Percentiles rank a stretch among this genome's conserved stretches.
phyloP scores from a whole-genome alignment of 2,113 vertebrate genomes.

The Hipposideros armiger region DNA sequence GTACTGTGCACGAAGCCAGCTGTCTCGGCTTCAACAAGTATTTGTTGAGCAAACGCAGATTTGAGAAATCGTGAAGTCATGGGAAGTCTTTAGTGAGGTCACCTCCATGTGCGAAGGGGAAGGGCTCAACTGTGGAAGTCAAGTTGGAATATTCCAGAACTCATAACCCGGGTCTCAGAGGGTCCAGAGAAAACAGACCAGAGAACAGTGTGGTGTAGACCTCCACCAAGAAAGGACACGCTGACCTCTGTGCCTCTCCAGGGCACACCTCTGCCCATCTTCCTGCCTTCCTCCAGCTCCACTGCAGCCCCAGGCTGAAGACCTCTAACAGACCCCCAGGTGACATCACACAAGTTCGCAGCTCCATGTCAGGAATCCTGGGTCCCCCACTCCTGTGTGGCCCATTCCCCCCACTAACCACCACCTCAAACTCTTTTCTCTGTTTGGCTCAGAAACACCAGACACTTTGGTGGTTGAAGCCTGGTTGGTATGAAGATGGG shows the following conservation, averaged over 20 bases:
- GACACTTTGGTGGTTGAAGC: not conserved
- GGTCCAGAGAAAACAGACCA: not conserved
- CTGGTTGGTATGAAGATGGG: not conserved
- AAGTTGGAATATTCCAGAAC: not conserved
- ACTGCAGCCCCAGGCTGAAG: not conserved
- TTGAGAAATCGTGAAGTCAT: not conserved
- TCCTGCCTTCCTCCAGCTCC: not conserved
- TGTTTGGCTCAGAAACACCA: not conserved
- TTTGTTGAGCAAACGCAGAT: not conserved
- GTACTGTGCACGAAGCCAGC: too few relatives aligned
- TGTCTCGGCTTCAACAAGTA: not conserved
- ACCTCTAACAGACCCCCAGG: not conserved
- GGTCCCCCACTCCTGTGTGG: not conserved
- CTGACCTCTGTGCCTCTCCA: not conserved
- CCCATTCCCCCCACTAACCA: not conserved
- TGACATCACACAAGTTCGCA: not conserved
- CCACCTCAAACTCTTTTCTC: not conserved
- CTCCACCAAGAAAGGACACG: not conserved
- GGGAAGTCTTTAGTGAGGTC: not conserved
- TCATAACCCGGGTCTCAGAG: not conserved
- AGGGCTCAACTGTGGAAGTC: not conserved
- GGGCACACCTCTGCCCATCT: not conserved
- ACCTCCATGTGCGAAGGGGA: not conserved
- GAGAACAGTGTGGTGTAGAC: not conserved
- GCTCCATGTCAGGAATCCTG: not conserved